Conservation (phyloP, 2,797 vertebrate species). For the Manis pentadactyla region DNA sequence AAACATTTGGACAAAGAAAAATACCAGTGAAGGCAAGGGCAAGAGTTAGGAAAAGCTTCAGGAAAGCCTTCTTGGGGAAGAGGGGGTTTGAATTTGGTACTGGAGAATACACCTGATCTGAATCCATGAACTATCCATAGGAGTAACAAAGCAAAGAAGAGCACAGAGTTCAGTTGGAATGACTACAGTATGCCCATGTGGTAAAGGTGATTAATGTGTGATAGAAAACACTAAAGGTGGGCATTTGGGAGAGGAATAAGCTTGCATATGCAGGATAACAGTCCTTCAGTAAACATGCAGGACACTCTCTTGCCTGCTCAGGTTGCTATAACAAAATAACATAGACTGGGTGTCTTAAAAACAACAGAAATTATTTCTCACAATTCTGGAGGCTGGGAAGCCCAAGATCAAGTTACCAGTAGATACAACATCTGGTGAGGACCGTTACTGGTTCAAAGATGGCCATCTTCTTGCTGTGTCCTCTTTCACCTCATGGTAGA, state of each 20-base stretch:
- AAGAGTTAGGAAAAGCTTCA: neutral
- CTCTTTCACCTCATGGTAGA: neutral
- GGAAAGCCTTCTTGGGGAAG: neutral
- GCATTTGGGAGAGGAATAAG: neutral
- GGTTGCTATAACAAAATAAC: neutral
- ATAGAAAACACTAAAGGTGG: neutral
- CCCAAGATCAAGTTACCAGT: neutral
- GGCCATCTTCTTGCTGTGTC: neutral
- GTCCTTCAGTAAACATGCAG: neutral
- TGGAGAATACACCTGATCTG: neutral
- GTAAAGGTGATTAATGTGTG: accelerated
- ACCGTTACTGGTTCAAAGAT: neutral
- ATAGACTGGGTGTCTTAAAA: neutral
- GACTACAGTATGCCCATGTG: neutral
- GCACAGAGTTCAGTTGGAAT: neutral
- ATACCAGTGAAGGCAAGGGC: neutral
- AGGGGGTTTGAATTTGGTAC: neutral
- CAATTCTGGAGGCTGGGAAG: neutral
- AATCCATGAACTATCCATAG: neutral
- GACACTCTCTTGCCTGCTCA: neutral
- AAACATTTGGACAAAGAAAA: neutral
- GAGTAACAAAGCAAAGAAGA: neutral
- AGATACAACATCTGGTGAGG: neutral
- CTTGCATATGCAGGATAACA: neutral
- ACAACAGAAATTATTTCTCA: neutral